Evolutionary conservation across 2,797 vertebrate genomes (phyloP).

Genomic region (Anabas testudineus): DNA sequence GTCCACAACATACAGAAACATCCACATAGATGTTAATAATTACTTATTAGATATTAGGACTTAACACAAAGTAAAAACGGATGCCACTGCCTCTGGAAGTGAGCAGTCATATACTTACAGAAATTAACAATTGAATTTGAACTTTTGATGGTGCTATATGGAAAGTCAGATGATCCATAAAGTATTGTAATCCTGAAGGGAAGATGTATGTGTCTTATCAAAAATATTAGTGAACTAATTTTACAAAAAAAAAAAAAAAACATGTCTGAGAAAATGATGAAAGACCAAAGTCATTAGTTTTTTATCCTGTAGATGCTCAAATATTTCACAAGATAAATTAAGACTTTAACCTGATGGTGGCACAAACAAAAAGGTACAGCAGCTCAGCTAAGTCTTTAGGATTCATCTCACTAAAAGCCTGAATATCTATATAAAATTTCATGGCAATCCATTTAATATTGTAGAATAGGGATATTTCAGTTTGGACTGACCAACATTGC

Average conservation of each 20-base stretch:
- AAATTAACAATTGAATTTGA: background rate
- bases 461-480: too few species aligned
- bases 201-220: background rate
- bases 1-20: too few species aligned
- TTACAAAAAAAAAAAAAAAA: background rate
- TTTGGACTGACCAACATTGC: too few species aligned
- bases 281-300: too few species aligned
- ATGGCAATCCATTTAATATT: background rate
- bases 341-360: background rate
- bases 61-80: background rate
- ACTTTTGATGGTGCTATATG: background rate
- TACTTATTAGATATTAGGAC: background rate
- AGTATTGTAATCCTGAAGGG: background rate
- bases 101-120: background rate
- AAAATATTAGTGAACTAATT: background rate
- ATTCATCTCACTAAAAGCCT: background rate
- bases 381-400: background rate
- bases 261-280: too few species aligned
- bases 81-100: background rate
- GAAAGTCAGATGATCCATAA: background rate
- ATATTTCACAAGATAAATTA: background rate
- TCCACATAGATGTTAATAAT: too few species aligned
- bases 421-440: background rate
- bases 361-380: background rate
- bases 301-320: too few species aligned